Conservation (phyloP, 2,113 vertebrate species). For the Rhinoptilus africanus region DNA sequence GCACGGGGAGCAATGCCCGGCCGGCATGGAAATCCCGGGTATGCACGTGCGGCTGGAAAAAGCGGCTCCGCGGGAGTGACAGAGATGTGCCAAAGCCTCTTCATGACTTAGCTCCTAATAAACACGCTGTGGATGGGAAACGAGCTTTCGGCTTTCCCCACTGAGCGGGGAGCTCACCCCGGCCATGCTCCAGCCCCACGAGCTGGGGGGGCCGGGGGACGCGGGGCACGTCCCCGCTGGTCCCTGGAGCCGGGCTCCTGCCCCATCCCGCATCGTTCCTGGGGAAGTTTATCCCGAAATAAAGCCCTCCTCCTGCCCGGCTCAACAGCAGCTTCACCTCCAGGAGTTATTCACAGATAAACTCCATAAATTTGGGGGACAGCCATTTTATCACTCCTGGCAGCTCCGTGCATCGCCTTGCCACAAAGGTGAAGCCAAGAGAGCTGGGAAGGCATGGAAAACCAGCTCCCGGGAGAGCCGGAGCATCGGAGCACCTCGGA, state of each 20-base stretch:
- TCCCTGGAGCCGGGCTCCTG: not conserved
- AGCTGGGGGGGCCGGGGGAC: not conserved
- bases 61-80: not conserved
- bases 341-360: constrained; percentile 64
- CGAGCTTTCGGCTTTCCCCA: not conserved
- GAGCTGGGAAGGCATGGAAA: not conserved
- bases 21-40: not conserved
- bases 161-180: not conserved
- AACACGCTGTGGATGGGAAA: not conserved
- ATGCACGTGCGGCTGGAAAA: not conserved
- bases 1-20: not conserved
- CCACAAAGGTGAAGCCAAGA: constrained; percentile 23
- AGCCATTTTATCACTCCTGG: constrained; percentile 65
- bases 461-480: accelerated
- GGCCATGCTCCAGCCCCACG: accelerated
- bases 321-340: constrained; percentile 34
- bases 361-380: constrained; percentile 67
- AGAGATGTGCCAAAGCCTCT: constrained; percentile 31
- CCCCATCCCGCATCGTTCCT: not conserved
- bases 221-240: accelerated
- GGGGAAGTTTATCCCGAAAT: not conserved
- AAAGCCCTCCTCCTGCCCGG: not conserved
- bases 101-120: constrained; percentile 43
- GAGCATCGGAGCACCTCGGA: accelerated
- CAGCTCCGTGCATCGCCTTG: constrained; percentile 25